Conservation (phyloP, 1,140 invertebrate genomes). For the Anoplophora glabripennis region DNA sequence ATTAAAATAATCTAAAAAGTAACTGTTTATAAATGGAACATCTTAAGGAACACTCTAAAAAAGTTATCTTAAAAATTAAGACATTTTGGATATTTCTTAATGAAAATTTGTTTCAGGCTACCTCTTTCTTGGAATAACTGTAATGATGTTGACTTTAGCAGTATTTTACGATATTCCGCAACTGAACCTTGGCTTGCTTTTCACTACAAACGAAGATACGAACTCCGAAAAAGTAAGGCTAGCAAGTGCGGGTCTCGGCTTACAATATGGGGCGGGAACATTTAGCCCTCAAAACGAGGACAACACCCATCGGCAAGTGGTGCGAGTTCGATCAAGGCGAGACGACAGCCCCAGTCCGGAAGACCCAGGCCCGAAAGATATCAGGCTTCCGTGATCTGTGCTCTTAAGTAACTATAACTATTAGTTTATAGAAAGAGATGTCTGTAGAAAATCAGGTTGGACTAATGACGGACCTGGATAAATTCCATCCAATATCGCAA, state of each 20-base stretch:
- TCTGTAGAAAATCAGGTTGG: no score
- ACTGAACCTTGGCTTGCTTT: slow-evolving; percentile 73
- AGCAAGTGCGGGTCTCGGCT: slow-evolving; percentile 21
- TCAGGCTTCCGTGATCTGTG: no score
- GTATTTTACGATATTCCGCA: slow-evolving; percentile 86
- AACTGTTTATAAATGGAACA: no score
- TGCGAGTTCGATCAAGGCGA: slow-evolving; percentile 58
- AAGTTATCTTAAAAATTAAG: no score
- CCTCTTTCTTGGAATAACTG: slow-evolving; percentile 73
- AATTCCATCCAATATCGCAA: no score
- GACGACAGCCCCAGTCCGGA: slow-evolving; percentile 65
- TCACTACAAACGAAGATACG: slow-evolving; percentile 21
- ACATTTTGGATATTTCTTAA: slow-evolving; percentile 1
- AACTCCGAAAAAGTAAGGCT: slow-evolving; percentile 35
- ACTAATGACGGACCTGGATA: no score
- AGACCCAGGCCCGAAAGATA: slow-evolving; percentile 57
- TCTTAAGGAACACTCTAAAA: no score
- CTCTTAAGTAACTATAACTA: no score
- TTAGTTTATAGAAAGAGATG: no score
- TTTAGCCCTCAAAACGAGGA: slow-evolving; percentile 25
- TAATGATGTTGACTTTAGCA: slow-evolving; percentile 77
- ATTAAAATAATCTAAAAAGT: no score
- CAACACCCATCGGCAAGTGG: slow-evolving; percentile 52
- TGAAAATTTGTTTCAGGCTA: slow-evolving; percentile 59
- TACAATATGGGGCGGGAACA: slow-evolving; percentile 29